Conservation (phyloP, 2,888 invertebrate genomes). For the Ormyrus pomaceus region DNA sequence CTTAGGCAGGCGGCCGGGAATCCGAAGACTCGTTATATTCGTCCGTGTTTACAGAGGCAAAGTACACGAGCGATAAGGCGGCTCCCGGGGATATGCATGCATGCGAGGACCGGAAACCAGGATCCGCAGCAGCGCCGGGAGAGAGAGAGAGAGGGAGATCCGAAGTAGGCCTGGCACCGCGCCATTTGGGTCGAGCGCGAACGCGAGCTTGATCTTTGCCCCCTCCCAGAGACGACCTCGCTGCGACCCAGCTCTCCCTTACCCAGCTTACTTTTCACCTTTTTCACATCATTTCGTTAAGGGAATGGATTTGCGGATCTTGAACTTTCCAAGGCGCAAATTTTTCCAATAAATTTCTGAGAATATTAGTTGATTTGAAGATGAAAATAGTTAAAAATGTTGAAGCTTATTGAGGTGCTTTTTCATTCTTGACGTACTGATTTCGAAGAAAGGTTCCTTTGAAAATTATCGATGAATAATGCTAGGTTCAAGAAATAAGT, state of each 20-base stretch:
- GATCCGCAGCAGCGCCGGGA: constrained; percentile 43
- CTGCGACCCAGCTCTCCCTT: not conserved
- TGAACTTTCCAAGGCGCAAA: too few relatives aligned
- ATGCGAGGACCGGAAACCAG: constrained; percentile 41
- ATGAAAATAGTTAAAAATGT: too few relatives aligned
- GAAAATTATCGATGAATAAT: too few relatives aligned
- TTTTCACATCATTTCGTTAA: too few relatives aligned
- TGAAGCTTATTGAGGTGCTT: too few relatives aligned
- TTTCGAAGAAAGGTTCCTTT: too few relatives aligned
- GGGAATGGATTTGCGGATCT: too few relatives aligned
- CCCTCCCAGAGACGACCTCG: not conserved
- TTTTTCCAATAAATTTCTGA: too few relatives aligned
- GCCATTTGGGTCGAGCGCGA: constrained; percentile 63
- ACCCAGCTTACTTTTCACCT: constrained; percentile 6
- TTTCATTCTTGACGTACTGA: too few relatives aligned
- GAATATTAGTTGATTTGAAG: too few relatives aligned
- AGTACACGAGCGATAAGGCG: constrained; percentile 56
- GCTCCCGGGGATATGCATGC: not conserved
- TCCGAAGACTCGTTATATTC: constrained; percentile 47
- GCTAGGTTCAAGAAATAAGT: too few relatives aligned
- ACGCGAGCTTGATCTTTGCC: constrained; percentile 60
- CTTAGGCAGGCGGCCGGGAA: constrained; percentile 18
- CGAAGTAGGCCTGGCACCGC: constrained; percentile 59
- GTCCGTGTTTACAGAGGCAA: constrained; percentile 58
- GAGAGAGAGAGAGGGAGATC: constrained; percentile 42